Evolutionary conservation across 2,888 invertebrate genomes (phyloP).

Genomic region (Notodonta ziczac): DNA sequence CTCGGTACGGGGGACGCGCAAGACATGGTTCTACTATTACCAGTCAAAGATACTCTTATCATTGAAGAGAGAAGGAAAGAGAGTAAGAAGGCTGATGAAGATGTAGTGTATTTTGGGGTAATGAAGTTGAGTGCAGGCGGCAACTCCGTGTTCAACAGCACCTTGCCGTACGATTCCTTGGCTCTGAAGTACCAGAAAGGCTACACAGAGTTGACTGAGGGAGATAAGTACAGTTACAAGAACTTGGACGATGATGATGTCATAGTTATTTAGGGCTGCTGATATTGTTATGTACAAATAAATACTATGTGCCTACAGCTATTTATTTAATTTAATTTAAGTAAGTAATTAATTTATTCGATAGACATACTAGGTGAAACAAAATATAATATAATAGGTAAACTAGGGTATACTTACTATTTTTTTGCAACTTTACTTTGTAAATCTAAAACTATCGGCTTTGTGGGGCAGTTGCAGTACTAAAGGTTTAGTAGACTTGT

Average conservation of each 20-base stretch:
- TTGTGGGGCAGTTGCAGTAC: too few relatives aligned
- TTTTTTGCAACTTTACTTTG: too few relatives aligned
- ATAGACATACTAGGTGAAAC: too few relatives aligned
- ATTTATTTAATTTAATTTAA: too few relatives aligned
- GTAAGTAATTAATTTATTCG: too few relatives aligned
- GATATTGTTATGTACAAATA: slow-evolving; percentile 16
- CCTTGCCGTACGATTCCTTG: slow-evolving; percentile 62
- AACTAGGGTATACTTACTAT: too few relatives aligned
- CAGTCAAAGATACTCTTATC: slow-evolving; percentile 67
- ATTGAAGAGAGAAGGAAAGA: slow-evolving; percentile 63
- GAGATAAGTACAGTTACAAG: slow-evolving; percentile 51
- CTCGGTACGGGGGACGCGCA: slow-evolving; percentile 52
- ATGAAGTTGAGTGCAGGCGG: slow-evolving; percentile 63
- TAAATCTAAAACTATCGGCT: too few relatives aligned
- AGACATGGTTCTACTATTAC: slow-evolving; percentile 66
- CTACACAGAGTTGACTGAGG: slow-evolving; percentile 50
- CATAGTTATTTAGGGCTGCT: slow-evolving; percentile 56
- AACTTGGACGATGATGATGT: slow-evolving; percentile 54
- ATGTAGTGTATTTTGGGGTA: slow-evolving; percentile 70
- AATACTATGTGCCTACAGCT: neutral
- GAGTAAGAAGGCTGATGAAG: slow-evolving; percentile 38
- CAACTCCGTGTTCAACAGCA: slow-evolving; percentile 61
- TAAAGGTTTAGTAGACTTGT: too few relatives aligned
- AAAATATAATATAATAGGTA: too few relatives aligned
- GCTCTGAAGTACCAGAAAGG: slow-evolving; percentile 77